Base-by-base conservation (phyloP, 2,113 vertebrate genomes). In the Nothoprocta perdicaria region DNA sequence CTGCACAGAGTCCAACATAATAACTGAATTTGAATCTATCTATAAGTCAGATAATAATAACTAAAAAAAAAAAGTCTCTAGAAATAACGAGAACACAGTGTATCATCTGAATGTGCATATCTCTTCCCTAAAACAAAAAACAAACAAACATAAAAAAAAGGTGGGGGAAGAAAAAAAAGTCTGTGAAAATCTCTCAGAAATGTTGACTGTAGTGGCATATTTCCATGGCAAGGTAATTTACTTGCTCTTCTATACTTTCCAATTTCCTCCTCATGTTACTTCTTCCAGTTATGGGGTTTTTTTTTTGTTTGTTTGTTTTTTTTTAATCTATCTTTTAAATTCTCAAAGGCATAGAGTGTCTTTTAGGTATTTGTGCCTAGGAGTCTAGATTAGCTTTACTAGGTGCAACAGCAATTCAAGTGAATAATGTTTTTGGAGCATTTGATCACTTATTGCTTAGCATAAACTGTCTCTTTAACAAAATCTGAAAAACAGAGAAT, bases 221-320 rank as follows among this genome's bases (percentile, higher is more conserved):
- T 16, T 22, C 9, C 24, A 11, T 71, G 63, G 9, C 55, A 45
- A 53, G 27, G 14, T 89, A 27, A 80, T 89, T 87, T 76, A 62
- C 19, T 80, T 55, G 1, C 10, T 93, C 86, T 82, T 84, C 29
- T 89, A 5, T 69, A 69, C 9, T 43, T 81, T 40, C 31, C 58
- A 80, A 17, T 69, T 91, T 89, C 26, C 26, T 86, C 23, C 27
- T 87, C 85, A 45, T 60, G 77, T 94, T 92, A 66, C 10, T 71
- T 76, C 18, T 76, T 45, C 21, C 4, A 62, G 17, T 66, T 41
- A 50, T 31, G 7, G 6, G 6, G 6, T 23, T 48, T 38, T 38
- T 38, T 38, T 38, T 38, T 38, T 38, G 7, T 38, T 38, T 38
- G 7, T 38, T 38, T 38, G 7, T 38, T 38, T 38, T 38, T 38